Evolutionary conservation across 2,797 vertebrate genomes (phyloP).

Genomic region (Chromobotia macracanthus): DNA sequence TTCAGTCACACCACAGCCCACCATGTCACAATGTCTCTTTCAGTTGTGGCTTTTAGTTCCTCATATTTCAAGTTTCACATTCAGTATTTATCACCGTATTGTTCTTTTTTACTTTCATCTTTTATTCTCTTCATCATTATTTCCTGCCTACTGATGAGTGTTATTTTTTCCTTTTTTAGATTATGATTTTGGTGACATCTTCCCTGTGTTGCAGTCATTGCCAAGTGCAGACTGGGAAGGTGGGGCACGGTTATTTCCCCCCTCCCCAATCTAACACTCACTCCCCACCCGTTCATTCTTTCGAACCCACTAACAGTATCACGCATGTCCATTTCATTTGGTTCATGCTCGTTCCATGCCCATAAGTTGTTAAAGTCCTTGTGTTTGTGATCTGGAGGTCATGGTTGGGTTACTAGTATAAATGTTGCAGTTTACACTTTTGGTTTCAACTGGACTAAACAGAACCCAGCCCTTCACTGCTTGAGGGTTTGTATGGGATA

Average conservation of each 20-base stretch:
- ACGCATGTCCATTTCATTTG: constrained; percentile 71
- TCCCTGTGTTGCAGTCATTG: constrained; percentile 96
- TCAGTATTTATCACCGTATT: constrained; percentile 55
- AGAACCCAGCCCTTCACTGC: constrained; percentile 45
- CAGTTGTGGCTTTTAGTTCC: constrained; percentile 46
- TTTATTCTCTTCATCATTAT: constrained; percentile 43
- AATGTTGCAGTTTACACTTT: background rate
- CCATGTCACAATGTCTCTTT: constrained; percentile 49
- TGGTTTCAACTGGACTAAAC: constrained; percentile 31
- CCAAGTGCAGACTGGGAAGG: constrained; percentile 99
- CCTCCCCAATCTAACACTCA: constrained; percentile 51
- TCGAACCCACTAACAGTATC: constrained; percentile 49
- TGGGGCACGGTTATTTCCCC: constrained; percentile 86
- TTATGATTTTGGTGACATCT: constrained; percentile 99
- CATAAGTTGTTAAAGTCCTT: background rate
- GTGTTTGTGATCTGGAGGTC: background rate
- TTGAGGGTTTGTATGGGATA: constrained; percentile 43
- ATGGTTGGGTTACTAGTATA: background rate
- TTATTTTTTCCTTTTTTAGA: constrained; percentile 97
- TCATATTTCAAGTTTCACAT: constrained; percentile 58
- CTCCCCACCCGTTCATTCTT: constrained; percentile 5
- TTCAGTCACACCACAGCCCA: constrained; percentile 2
- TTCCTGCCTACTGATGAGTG: constrained; percentile 81
- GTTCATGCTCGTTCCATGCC: background rate
- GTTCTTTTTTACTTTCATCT: constrained; percentile 55